A percentile compares a stretch with the other conserved stretches of the same genome.
Evolutionary conservation across 1,140 invertebrate genomes (phyloP).

Genomic region (Hylaeus anthracinus): DNA sequence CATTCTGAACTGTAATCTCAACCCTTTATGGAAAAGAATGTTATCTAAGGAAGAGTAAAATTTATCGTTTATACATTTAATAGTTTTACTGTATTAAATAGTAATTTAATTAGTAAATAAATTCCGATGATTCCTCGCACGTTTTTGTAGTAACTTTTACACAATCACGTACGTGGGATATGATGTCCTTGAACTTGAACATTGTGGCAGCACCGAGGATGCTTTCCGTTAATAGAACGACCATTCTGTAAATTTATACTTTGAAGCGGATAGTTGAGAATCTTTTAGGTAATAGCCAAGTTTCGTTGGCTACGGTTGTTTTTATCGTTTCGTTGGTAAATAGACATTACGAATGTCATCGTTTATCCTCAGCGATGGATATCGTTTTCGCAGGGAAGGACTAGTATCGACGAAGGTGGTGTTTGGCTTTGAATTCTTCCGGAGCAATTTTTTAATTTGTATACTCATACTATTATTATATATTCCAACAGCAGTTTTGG

Average conservation of each 20-base stretch:
- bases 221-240: neutral
- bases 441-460: no score
- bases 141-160: slow-evolving; percentile 8
- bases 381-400: neutral
- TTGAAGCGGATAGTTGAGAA: neutral
- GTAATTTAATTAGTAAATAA: no score
- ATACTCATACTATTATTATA: no score
- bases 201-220: neutral
- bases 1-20: no score
- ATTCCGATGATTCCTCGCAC: neutral
- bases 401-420: no score
- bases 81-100: no score
- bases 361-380: neutral
- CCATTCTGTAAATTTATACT: neutral
- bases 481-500: no score
- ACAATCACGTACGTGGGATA: neutral
- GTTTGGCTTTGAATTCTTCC: no score
- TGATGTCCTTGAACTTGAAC: neutral
- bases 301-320: neutral
- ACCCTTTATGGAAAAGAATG: no score
- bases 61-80: no score
- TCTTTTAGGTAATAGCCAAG: neutral
- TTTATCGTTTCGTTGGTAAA: neutral
- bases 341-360: neutral
- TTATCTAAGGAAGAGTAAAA: no score